Conservation (phyloP, 2,113 vertebrate genomes). For the Nothoprocta pentlandii region DNA sequence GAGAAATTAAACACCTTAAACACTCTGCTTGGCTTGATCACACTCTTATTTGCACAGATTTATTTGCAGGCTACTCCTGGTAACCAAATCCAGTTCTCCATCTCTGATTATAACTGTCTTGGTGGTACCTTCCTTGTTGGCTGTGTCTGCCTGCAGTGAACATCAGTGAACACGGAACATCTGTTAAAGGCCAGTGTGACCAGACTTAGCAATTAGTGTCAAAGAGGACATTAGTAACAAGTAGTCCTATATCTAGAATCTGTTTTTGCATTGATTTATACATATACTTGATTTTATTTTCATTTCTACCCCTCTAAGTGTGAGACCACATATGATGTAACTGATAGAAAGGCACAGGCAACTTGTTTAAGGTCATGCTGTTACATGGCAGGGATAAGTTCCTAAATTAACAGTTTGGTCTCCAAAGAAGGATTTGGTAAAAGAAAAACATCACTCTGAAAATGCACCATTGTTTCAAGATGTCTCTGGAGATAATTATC, state of each 20-base stretch:
- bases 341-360: neutral
- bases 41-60: neutral
- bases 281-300: neutral
- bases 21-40: neutral
- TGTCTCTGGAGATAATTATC: constrained; percentile 2
- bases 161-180: neutral
- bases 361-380: neutral
- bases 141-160: neutral
- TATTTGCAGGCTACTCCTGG: neutral
- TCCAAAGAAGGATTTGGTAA: neutral
- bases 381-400: neutral
- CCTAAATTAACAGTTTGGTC: neutral
- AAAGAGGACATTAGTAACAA: neutral
- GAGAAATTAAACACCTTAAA: neutral
- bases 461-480: neutral
- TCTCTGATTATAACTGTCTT: neutral
- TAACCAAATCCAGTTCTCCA: neutral
- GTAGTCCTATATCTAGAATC: neutral
- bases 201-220: neutral
- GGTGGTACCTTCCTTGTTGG: neutral
- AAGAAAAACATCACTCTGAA: neutral
- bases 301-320: neutral
- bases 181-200: neutral
- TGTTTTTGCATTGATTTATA: neutral
- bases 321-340: neutral